Conservation (phyloP, 2,797 vertebrate species). For the Sebastolobus altivelis region DNA sequence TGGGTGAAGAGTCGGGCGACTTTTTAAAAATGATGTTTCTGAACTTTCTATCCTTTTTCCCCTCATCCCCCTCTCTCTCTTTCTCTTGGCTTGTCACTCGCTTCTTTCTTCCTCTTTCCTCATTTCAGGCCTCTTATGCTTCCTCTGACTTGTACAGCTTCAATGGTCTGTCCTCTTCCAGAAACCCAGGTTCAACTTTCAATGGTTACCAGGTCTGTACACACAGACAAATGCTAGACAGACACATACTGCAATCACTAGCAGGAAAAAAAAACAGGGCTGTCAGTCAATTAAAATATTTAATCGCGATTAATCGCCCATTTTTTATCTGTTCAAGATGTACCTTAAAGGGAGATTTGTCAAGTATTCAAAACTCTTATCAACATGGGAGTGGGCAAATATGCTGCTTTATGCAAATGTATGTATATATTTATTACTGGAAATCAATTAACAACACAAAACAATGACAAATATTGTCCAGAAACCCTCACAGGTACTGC, state of each 20-base stretch:
- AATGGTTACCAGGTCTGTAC: slow-evolving; percentile 90
- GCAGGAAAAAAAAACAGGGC: not conserved
- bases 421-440: no score
- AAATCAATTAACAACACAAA: no score
- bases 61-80: slow-evolving; percentile 2
- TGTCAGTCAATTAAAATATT: no score
- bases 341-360: no score
- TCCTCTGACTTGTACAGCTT: slow-evolving; percentile 83
- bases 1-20: not conserved
- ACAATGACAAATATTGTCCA: no score
- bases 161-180: slow-evolving; percentile 80
- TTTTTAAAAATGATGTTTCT: not conserved
- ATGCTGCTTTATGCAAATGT: no score
- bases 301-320: no score
- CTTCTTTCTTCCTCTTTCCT: slow-evolving; percentile 20
- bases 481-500: no score
- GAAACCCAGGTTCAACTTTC: slow-evolving; percentile 79
- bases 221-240: not conserved
- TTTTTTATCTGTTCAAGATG: no score
- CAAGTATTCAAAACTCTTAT: no score
- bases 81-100: not conserved
- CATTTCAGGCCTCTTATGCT: slow-evolving; percentile 70
- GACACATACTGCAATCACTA: not conserved
- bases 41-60: not conserved
- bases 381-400: no score